A percentile compares a stretch with the other conserved stretches of the same genome.
Conservation (phyloP, 2,888 invertebrate species). For the Leptarthrus brevirostris region DNA sequence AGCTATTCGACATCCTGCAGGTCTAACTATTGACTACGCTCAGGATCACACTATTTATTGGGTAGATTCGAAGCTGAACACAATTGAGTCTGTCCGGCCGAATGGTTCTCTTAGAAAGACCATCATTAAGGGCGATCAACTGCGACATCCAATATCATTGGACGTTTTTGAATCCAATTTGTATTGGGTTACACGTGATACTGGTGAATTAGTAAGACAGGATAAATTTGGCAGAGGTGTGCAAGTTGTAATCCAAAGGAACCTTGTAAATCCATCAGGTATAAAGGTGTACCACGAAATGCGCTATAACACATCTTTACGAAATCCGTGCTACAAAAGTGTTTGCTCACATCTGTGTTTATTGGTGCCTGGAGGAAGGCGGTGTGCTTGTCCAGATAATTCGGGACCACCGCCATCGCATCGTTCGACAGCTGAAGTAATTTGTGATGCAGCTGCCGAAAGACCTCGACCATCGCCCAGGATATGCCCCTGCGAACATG, state of each 20-base stretch:
- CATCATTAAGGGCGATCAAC: conserved; percentile 77
- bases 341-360: conserved; percentile 94
- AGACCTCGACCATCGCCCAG: conserved; percentile 78
- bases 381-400: conserved; percentile 91
- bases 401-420: conserved; percentile 69
- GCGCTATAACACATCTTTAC: conserved; percentile 82
- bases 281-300: conserved; percentile 87
- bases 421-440: conserved; percentile 73
- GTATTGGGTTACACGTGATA: conserved; percentile 92
- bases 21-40: conserved; percentile 88
- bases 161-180: conserved; percentile 94
- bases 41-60: conserved; percentile 93
- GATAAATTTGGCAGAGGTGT: conserved; percentile 98
- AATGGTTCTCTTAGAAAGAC: conserved; percentile 83
- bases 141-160: conserved; percentile 85
- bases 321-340: conserved; percentile 76
- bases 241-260: conserved; percentile 82
- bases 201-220: conserved; percentile 87
- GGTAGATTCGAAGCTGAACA: conserved; percentile 93
- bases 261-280: conserved; percentile 86
- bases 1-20: conserved; percentile 86
- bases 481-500: conserved; percentile 87
- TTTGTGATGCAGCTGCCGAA: conserved; percentile 87
- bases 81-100: conserved; percentile 85
- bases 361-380: conserved; percentile 85